Evolutionary conservation across 2,797 vertebrate genomes (phyloP), one percentile per base, ranked within the genome.

Genomic region (Urocyon cinereoargenteus): DNA sequence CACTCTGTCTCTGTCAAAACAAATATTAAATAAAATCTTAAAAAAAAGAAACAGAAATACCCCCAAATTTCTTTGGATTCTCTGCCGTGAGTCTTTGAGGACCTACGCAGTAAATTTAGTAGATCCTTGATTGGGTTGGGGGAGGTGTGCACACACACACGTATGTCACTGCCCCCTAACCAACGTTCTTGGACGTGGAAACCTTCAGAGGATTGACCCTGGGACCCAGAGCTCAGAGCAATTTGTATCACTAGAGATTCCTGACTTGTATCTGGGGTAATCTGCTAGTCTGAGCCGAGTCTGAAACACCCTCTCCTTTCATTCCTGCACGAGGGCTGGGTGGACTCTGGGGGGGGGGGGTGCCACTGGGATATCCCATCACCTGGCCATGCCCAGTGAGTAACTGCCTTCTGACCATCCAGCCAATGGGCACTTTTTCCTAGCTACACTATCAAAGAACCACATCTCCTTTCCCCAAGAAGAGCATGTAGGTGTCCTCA

Each of bases 141-240:
- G 45, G 59, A 57, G 1, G 1, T 59, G 11, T 26, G 16, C 4
- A 7, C 14, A 16, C 10, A 21, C 13, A 2, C 9, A 6, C 12
- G 5, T 61, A 45, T 73, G 51, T 53, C 49, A 12, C 81, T 75
- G 66, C 3, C 49, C 59, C 62, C 24, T 84, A 59, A 24, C 57
- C 31, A 70, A 2, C n/a, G 53, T 90, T 87, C n/a, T 40, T 51
- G 40, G 75, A 55, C 15, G 2, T 51, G 40, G 13, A 3, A 61
- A 59, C 26, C 5, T 45, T 90, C 24, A 79, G 26, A 77, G 24
- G 31, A 64, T 14, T 16, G 70, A 6, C 7, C 3, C 53, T 83
- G n/a, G n/a, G 77, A 21, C 59, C 68, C 15, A 28, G 6, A 66
- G 19, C 34, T 59, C 53, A 64, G 62, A 75, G 8, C 36, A 24